These are phyloP conservation scores for Kryptolebias ocellatus DNA, from an alignment of 2,797 vertebrate species.

Conservation along the genomic window DNA sequence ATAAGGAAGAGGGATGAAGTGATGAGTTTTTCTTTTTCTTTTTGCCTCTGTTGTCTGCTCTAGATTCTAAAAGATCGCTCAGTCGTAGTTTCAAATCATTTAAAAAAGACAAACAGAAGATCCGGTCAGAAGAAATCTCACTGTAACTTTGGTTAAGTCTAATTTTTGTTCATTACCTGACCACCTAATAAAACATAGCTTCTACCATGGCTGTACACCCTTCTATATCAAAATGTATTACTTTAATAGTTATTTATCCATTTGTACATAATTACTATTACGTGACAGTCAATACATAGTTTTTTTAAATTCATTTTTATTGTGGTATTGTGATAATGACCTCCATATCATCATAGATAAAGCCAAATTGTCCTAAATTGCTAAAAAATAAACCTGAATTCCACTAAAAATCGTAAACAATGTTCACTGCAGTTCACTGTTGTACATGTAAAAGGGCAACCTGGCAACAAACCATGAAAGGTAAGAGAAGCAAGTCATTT, in stretches of 20 bases:
- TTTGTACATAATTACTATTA: not conserved
- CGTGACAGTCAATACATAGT: not conserved
- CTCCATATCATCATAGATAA: too few relatives aligned
- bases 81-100: slow-evolving; percentile 29
- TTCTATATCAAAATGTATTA: too few relatives aligned
- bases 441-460: slow-evolving; percentile 42
- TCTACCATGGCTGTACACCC: too few relatives aligned
- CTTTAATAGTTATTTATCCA: not conserved
- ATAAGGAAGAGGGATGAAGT: slow-evolving; percentile 20
- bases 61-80: slow-evolving; percentile 15
- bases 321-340: too few relatives aligned
- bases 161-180: not conserved
- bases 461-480: slow-evolving; percentile 15
- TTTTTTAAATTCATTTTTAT: too few relatives aligned
- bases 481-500: not conserved
- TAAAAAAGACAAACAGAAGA: slow-evolving; percentile 5
- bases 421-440: not conserved
- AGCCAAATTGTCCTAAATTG: too few relatives aligned
- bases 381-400: slow-evolving; percentile 12
- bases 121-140: not conserved
- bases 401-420: slow-evolving; percentile 31
- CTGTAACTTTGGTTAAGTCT: not conserved
- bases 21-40: slow-evolving; percentile 28
- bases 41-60: slow-evolving; percentile 6
- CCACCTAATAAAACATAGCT: too few relatives aligned